A percentile compares a stretch with the other conserved stretches of the same genome.
These are phyloP conservation scores for Lampris incognitus DNA, from an alignment of 2,113 vertebrate species.

Conservation along the genomic window DNA sequence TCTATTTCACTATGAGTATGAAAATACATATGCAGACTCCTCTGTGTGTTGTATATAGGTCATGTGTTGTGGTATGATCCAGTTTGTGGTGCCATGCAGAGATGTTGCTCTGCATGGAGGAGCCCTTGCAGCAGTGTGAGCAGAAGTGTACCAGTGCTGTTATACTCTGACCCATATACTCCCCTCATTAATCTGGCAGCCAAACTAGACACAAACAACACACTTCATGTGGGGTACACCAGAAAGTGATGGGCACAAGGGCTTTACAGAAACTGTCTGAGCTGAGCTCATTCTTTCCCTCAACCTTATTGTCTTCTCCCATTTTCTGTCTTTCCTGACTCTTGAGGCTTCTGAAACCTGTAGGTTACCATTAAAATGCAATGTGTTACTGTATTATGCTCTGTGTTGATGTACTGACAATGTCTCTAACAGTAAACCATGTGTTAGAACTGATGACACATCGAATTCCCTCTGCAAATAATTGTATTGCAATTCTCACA, in stretches of 20 bases:
- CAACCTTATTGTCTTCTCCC: not conserved
- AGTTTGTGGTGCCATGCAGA: not conserved
- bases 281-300: too few relatives aligned
- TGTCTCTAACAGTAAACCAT: constrained; percentile 16
- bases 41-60: not conserved
- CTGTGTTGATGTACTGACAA: constrained; percentile 6
- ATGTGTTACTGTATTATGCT: not conserved
- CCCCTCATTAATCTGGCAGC: constrained; percentile 2
- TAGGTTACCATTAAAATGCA: not conserved
- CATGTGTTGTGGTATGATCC: not conserved
- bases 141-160: not conserved
- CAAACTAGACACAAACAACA: constrained; percentile 13
- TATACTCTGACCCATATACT: constrained; percentile 25
- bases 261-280: too few relatives aligned
- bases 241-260: constrained; percentile 5
- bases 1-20: too few relatives aligned
- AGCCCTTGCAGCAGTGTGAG: not conserved
- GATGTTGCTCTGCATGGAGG: not conserved
- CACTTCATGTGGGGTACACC: not conserved
- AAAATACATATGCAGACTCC: not conserved
- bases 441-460: constrained; percentile 25
- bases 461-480: constrained; percentile 26
- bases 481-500: constrained; percentile 37
- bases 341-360: constrained; percentile 3
- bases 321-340: not conserved